Evolutionary conservation across 1,140 invertebrate species (phyloP).

Genomic region (Hylyphantes graminicola): DNA sequence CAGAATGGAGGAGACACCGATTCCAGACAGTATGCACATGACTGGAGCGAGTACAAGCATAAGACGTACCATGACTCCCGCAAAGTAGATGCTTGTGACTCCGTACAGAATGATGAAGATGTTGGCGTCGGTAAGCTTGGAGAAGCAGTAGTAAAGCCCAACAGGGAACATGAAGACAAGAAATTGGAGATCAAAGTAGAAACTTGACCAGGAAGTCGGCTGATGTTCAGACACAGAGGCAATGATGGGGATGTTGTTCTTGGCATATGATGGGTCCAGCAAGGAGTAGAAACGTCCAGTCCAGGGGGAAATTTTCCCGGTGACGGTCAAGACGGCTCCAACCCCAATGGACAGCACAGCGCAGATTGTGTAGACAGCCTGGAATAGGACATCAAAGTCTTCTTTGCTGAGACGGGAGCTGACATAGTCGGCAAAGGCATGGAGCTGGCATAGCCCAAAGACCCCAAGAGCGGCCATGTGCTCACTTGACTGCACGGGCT

Average conservation of each 20-base stretch:
- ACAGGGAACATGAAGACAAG: constrained; percentile 94
- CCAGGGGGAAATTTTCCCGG: constrained; percentile 97
- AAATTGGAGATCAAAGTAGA: constrained; percentile 97
- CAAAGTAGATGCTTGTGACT: constrained; percentile 97
- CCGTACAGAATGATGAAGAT: constrained; percentile 98
- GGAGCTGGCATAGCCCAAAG: constrained; percentile 94
- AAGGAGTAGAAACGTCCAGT: constrained; percentile 98
- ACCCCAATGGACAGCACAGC: constrained; percentile 75
- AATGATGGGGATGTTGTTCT: constrained; percentile 99
- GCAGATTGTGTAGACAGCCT: constrained; percentile 67
- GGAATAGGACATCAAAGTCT: constrained; percentile 89
- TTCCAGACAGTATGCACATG: constrained; percentile 96
- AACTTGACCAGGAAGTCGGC: constrained; percentile 98
- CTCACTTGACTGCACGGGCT: constrained; percentile 96
- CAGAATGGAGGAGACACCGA: constrained; percentile 91
- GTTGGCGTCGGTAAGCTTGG: constrained; percentile 92
- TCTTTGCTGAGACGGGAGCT: constrained; percentile 79
- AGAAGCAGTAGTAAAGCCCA: constrained; percentile 96
- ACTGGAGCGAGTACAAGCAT: constrained; percentile 98
- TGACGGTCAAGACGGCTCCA: constrained; percentile 82
- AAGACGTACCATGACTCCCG: constrained; percentile 97
- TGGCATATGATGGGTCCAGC: constrained; percentile 97
- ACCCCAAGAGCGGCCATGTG: constrained; percentile 97
- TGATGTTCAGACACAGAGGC: constrained; percentile 99
- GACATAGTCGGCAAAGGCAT: constrained; percentile 92